phyloP scores from a whole-genome alignment of 2,888 invertebrate species.

The Schizaphis graminum region DNA sequence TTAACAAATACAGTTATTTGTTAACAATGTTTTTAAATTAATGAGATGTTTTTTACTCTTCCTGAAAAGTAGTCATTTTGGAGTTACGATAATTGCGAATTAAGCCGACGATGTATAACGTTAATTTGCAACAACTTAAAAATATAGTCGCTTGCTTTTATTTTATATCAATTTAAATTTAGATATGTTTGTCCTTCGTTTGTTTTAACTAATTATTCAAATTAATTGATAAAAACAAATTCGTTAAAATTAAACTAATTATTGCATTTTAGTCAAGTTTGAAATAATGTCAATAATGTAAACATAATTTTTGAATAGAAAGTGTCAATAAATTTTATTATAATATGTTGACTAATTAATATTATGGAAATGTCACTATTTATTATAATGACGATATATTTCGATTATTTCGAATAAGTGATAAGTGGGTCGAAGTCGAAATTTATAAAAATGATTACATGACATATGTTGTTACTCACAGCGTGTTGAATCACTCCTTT shows the following conservation, averaged over 20 bases:
- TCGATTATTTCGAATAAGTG: not conserved
- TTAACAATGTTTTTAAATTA: too few species aligned
- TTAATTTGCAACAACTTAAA: not conserved
- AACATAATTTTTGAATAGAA: not conserved
- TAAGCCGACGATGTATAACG: too few species aligned
- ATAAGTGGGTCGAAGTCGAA: not conserved
- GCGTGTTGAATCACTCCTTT: slow-evolving; percentile 76
- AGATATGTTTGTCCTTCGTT: not conserved
- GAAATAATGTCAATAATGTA: not conserved
- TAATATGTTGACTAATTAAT: not conserved
- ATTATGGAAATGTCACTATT: not conserved
- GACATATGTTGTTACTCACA: slow-evolving; percentile 69
- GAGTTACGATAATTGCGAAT: too few species aligned
- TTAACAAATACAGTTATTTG: too few species aligned
- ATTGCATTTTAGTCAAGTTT: not conserved
- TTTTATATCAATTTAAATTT: not conserved
- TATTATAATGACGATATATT: not conserved
- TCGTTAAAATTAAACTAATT: not conserved
- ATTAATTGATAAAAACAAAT: not conserved
- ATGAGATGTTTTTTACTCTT: too few species aligned
- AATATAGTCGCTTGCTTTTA: not conserved
- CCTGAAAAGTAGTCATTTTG: too few species aligned
- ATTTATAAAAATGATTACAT: not conserved
- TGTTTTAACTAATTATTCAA: not conserved
- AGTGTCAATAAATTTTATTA: not conserved